phyloP scores from a whole-genome alignment of 2,797 vertebrate genomes.

The Sebastes dallii region DNA sequence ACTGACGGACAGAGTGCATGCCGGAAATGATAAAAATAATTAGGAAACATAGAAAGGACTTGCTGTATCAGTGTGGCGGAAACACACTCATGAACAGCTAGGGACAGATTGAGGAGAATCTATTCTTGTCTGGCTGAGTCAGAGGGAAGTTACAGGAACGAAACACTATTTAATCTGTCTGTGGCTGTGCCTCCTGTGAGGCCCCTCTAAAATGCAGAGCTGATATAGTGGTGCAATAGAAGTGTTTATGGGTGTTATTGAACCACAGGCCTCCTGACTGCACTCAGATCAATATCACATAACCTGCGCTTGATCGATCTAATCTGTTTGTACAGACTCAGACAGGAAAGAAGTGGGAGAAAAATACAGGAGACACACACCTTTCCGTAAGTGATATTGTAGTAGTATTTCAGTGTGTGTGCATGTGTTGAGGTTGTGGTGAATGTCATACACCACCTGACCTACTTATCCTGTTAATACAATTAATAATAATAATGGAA shows the following conservation, averaged over 20 bases:
- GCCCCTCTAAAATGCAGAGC: background rate
- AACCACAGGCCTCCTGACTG: conserved; percentile 3
- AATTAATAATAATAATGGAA: background rate
- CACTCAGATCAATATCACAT: conserved; percentile 34
- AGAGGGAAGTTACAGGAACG: conserved; percentile 3
- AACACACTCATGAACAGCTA: background rate
- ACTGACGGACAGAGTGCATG: conserved; percentile 4
- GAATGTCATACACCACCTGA: background rate
- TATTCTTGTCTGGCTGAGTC: conserved; percentile 54
- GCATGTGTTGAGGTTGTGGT: background rate
- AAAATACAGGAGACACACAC: background rate
- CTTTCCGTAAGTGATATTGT: background rate
- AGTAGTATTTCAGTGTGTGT: background rate
- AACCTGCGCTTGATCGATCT: conserved; percentile 11
- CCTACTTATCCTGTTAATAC: conserved; percentile 8
- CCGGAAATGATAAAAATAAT: conserved; percentile 27
- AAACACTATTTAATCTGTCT: conserved; percentile 20
- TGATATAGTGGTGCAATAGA: conserved; percentile 13
- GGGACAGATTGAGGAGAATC: conserved; percentile 32
- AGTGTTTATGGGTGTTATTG: conserved; percentile 24
- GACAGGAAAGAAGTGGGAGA: background rate
- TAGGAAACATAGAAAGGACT: background rate
- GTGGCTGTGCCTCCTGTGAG: conserved; percentile 7
- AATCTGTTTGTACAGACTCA: conserved; percentile 9
- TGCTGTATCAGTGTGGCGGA: background rate